Conservation (phyloP, 2,797 vertebrate species). For the Fringilla coelebs region DNA sequence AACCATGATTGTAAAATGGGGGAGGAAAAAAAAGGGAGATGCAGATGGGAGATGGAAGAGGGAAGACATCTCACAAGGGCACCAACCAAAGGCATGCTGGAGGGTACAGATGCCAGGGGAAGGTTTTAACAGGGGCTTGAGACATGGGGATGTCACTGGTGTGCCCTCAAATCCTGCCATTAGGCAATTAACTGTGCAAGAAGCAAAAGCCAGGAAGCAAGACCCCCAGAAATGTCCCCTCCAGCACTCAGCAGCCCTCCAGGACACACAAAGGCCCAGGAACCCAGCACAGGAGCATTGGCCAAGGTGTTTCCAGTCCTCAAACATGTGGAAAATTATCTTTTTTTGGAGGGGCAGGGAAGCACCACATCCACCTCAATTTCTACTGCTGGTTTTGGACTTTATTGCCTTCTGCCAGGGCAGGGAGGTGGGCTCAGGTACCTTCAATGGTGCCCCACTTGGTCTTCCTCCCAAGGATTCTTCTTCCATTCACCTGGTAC, state of each 20-base stretch:
- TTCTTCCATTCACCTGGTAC: conserved; percentile 95
- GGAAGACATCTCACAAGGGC: not conserved
- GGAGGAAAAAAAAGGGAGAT: not conserved
- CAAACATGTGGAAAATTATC: not conserved
- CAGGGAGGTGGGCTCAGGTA: conserved; percentile 46
- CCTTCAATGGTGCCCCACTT: conserved; percentile 99
- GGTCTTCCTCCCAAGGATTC: conserved; percentile 96
- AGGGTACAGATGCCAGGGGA: not conserved
- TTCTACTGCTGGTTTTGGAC: not conserved
- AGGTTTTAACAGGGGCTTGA: not conserved
- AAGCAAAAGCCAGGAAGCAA: not conserved
- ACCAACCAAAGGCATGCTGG: not conserved
- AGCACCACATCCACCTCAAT: not conserved
- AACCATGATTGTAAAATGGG: not conserved
- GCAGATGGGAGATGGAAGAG: not conserved
- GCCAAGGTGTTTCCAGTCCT: not conserved
- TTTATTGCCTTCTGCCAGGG: not conserved
- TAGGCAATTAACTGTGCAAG: not conserved
- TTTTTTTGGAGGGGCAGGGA: not conserved
- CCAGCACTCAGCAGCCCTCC: not conserved
- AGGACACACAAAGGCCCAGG: not conserved
- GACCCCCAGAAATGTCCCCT: not conserved
- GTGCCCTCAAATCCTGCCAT: not conserved
- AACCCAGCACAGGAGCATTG: not conserved
- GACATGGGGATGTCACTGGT: not conserved